A percentile compares a stretch with the other conserved stretches of the same genome.
phyloP scores from a whole-genome alignment of 2,797 vertebrate genomes.

The Emys orbicularis region DNA sequence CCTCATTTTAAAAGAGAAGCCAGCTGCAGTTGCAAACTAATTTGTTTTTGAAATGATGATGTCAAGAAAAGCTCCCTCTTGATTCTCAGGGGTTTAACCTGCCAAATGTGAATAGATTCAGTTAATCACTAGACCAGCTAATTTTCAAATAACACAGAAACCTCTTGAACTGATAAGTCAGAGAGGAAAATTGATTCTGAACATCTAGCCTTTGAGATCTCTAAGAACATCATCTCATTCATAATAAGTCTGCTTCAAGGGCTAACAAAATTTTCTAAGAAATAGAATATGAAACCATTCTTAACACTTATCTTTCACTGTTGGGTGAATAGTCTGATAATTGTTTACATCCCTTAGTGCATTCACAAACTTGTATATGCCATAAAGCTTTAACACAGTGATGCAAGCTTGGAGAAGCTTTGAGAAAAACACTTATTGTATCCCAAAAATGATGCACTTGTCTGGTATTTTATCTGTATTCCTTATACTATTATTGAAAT shows the following conservation, averaged over 20 bases:
- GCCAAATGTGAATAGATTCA: background rate
- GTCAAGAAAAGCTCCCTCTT: constrained; percentile 20
- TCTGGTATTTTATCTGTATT: background rate
- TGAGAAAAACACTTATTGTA: background rate
- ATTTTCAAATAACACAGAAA: constrained; percentile 46
- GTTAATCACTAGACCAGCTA: constrained; percentile 25
- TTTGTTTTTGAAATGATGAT: constrained; percentile 32
- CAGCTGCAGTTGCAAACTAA: background rate
- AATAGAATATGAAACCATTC: background rate
- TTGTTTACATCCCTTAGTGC: background rate
- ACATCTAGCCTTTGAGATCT: constrained; percentile 9
- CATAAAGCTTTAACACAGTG: background rate
- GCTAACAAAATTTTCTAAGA: background rate
- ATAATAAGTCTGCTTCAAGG: background rate
- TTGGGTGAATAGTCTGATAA: background rate
- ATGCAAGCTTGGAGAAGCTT: background rate
- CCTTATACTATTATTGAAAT: background rate
- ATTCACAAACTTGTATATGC: background rate
- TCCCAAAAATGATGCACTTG: background rate
- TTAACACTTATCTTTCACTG: background rate
- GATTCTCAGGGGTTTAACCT: constrained; percentile 15
- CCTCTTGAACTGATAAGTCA: background rate
- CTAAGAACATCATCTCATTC: background rate
- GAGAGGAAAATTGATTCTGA: constrained; percentile 39
- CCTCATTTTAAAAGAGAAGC: constrained; percentile 8